Percentiles rank a stretch among this genome's conserved stretches.
phyloP scores from a whole-genome alignment of 2,113 vertebrate species.

The Indri indri region DNA sequence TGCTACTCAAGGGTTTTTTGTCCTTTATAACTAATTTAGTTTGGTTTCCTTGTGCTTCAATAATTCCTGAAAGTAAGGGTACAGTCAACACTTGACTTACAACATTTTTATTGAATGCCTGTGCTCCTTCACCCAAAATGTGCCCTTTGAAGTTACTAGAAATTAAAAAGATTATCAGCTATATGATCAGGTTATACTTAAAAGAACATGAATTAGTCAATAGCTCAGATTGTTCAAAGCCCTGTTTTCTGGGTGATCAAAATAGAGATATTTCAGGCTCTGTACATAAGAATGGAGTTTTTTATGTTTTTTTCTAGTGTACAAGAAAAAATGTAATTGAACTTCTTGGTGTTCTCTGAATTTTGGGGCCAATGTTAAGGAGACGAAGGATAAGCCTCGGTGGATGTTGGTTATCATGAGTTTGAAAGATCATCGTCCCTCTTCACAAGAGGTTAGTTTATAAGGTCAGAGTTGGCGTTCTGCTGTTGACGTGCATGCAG shows the following conservation, averaged over 20 bases:
- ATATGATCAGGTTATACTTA: slow-evolving; percentile 5
- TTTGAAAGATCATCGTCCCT: slow-evolving; percentile 9
- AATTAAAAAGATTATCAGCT: slow-evolving; percentile 7
- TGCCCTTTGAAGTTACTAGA: neutral
- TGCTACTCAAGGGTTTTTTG: neutral
- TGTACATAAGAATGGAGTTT: slow-evolving; percentile 67
- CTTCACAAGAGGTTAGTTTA: neutral
- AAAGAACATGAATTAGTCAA: slow-evolving; percentile 28
- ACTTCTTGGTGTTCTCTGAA: slow-evolving; percentile 70
- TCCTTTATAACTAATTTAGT: neutral
- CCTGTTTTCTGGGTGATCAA: slow-evolving; percentile 37
- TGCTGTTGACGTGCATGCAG: neutral
- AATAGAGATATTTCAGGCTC: slow-evolving; percentile 59
- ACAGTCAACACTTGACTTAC: neutral
- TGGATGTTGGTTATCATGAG: slow-evolving; percentile 58
- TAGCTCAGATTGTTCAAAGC: slow-evolving; percentile 45
- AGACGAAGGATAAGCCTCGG: slow-evolving; percentile 47
- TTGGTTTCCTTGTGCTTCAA: neutral
- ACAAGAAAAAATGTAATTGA: slow-evolving; percentile 70
- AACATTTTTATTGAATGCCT: neutral
- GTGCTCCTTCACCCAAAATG: neutral
- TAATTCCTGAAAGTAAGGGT: neutral
- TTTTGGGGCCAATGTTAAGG: slow-evolving; percentile 60
- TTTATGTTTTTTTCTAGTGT: slow-evolving; percentile 49
- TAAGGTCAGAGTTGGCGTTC: neutral